These are phyloP conservation scores for Dendropsophus ebraccatus DNA, from an alignment of 2,113 vertebrate species.

Conservation along the genomic window DNA sequence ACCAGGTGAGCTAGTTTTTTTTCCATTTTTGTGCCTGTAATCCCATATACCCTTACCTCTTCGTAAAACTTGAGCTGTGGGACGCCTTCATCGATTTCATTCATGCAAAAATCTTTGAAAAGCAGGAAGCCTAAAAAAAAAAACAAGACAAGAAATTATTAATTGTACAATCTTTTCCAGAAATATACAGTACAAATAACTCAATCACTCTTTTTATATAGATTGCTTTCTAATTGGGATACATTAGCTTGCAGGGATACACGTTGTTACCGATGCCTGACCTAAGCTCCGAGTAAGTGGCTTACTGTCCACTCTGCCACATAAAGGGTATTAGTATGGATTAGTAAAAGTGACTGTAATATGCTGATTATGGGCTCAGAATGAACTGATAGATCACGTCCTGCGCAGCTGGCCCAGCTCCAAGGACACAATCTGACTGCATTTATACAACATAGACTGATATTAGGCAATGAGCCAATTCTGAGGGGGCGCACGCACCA, in stretches of 20 bases:
- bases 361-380: neutral
- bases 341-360: neutral
- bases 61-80: slow-evolving; percentile 98
- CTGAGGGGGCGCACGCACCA: neutral
- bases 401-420: neutral
- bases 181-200: neutral
- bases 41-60: slow-evolving; percentile 78
- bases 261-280: neutral
- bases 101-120: slow-evolving; percentile 96
- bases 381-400: neutral
- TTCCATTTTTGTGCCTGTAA: no score
- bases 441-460: neutral
- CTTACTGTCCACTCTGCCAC: neutral
- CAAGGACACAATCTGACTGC: neutral
- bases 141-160: neutral
- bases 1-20: no score
- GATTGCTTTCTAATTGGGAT: neutral
- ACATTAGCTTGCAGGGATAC: neutral
- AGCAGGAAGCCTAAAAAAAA: slow-evolving; percentile 87
- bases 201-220: neutral
- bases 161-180: neutral
- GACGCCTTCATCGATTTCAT: slow-evolving; percentile 92
- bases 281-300: neutral
- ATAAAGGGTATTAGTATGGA: neutral
- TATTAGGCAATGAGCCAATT: neutral